Percentiles rank a stretch among this genome's conserved stretches.
phyloP scores from a whole-genome alignment of 2,888 invertebrate genomes.

The Chouioia cunea region DNA sequence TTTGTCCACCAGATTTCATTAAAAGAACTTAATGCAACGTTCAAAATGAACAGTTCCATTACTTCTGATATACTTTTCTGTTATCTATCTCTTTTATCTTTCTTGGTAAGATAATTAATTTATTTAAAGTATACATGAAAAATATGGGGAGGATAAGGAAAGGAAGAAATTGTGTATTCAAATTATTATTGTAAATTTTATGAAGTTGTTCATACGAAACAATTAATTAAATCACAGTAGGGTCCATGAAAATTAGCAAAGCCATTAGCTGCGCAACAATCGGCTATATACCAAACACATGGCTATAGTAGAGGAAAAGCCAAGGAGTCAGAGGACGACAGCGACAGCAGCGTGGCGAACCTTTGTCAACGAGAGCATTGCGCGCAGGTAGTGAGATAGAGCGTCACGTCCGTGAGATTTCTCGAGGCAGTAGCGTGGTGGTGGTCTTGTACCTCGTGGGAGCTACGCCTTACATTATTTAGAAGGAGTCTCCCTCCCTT shows the following conservation, averaged over 20 bases:
- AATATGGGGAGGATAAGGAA: too few species aligned
- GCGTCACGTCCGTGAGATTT: slow-evolving; percentile 46
- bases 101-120: too few species aligned
- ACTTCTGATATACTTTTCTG: too few species aligned
- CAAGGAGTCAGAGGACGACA: slow-evolving; percentile 2
- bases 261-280: slow-evolving; percentile 25
- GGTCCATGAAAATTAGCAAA: slow-evolving; percentile 14
- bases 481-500: slow-evolving; percentile 55
- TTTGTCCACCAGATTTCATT: too few species aligned
- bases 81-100: too few species aligned
- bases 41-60: too few species aligned
- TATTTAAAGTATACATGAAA: too few species aligned
- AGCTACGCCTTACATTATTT: slow-evolving; percentile 64
- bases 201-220: too few species aligned
- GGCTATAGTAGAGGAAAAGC: slow-evolving; percentile 7
- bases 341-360: not conserved
- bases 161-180: too few species aligned
- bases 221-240: too few species aligned
- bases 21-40: too few species aligned
- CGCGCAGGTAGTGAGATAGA: slow-evolving; percentile 22
- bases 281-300: not conserved
- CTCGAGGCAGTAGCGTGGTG: slow-evolving; percentile 16
- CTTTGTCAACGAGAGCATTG: slow-evolving; percentile 29
- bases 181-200: too few species aligned
- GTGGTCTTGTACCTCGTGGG: slow-evolving; percentile 45